Conservation (phyloP, 1,140 invertebrate genomes). For the Drosophila asahinai region DNA sequence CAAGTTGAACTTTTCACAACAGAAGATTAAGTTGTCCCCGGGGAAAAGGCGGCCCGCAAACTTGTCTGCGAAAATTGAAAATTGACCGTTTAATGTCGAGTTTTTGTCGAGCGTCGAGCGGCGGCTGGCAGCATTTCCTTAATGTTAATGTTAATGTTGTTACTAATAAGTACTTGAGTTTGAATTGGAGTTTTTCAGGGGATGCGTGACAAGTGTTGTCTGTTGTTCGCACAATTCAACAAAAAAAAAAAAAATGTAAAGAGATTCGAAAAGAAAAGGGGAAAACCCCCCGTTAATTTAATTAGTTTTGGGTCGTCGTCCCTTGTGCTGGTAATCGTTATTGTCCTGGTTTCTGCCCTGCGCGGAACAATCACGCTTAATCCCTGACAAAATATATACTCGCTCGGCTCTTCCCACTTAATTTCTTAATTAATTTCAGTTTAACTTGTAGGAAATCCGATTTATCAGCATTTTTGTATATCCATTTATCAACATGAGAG, state of each 20-base stretch:
- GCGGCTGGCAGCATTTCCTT: constrained; percentile 53
- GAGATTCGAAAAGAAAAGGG: constrained; percentile 5
- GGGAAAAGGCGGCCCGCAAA: constrained; percentile 49
- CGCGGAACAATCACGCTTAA: constrained; percentile 10
- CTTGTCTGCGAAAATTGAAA: constrained; percentile 83
- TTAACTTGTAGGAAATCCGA: constrained; percentile 1
- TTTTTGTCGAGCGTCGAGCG: constrained; percentile 2
- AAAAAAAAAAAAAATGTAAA: no score
- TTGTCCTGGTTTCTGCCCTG: constrained; percentile 12
- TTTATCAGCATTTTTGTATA: neutral
- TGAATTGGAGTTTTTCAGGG: constrained; percentile 21
- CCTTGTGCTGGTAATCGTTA: constrained; percentile 15
- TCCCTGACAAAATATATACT: constrained; percentile 11
- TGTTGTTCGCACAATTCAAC: neutral
- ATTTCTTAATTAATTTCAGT: constrained; percentile 30
- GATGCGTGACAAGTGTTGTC: constrained; percentile 65
- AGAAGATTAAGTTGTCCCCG: constrained; percentile 82
- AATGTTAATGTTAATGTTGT: constrained; percentile 37
- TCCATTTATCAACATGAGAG: neutral
- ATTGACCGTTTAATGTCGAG: constrained; percentile 82
- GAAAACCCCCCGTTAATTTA: constrained; percentile 54
- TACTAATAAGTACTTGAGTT: constrained; percentile 75
- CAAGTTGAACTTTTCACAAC: constrained; percentile 73
- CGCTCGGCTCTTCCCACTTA: neutral
- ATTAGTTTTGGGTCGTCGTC: constrained; percentile 63